phyloP scores from a whole-genome alignment of 30 jellyfish, hydroid and myxozoan genomes.

The Mastigias papua region DNA sequence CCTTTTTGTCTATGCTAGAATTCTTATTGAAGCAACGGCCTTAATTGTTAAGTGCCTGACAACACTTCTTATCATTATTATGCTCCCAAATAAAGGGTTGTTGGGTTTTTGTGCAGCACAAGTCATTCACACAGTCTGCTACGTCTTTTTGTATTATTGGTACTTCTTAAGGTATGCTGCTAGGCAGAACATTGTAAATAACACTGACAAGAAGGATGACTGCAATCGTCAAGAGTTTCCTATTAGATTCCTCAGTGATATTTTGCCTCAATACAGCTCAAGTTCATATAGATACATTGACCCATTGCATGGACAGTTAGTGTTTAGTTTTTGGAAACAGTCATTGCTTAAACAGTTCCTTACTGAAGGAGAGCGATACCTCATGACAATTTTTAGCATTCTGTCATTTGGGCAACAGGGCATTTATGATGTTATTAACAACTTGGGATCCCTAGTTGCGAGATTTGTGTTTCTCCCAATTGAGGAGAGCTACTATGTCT shows the following conservation, averaged over 20 bases:
- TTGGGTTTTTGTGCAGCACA: constrained; percentile 81
- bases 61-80: constrained; percentile 56
- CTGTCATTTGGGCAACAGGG: constrained; percentile 91
- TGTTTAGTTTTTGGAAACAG: constrained; percentile 85
- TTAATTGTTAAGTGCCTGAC: constrained; percentile 76
- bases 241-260: constrained; percentile 45
- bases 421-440: constrained; percentile 89
- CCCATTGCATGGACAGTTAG: constrained; percentile 64
- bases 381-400: constrained; percentile 88
- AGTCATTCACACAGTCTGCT: constrained; percentile 54
- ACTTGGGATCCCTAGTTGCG: constrained; percentile 97
- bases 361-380: constrained; percentile 95
- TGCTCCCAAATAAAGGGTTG: constrained; percentile 65
- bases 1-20: constrained; percentile 73
- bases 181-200: background rate
- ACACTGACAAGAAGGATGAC: constrained; percentile 29
- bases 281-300: constrained; percentile 6
- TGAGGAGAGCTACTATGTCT: constrained; percentile 93
- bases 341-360: constrained; percentile 91
- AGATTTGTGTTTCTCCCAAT: constrained; percentile 94
- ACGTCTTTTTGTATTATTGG: constrained; percentile 55
- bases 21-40: constrained; percentile 82
- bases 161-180: constrained; percentile 59
- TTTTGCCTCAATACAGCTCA: constrained; percentile 66
- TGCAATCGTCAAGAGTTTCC: constrained; percentile 41